Evolutionary conservation across 2,797 vertebrate species (phyloP).

Genomic region (Diplodus sargus): DNA sequence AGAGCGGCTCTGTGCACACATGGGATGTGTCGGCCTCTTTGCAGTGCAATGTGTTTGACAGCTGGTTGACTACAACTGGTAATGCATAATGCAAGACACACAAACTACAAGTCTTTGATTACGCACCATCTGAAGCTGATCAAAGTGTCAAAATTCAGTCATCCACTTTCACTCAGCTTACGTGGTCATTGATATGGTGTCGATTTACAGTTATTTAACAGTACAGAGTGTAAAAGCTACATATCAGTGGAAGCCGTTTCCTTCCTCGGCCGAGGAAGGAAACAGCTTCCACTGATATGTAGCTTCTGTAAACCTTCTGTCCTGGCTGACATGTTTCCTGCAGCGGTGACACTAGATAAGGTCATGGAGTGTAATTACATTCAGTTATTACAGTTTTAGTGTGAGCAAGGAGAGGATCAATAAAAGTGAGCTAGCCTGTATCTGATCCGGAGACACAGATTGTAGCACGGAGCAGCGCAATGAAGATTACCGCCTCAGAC

Average conservation of each 20-base stretch:
- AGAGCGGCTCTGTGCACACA: constrained; percentile 16
- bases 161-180: constrained; percentile 3
- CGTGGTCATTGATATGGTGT: constrained; percentile 5
- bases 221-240: background rate
- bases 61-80: constrained; percentile 36
- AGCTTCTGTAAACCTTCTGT: background rate
- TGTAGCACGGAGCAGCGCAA: constrained; percentile 11
- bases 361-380: constrained; percentile 48
- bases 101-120: constrained; percentile 45
- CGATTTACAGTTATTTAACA: background rate
- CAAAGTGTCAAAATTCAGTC: constrained; percentile 33
- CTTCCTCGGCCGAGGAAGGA: no score
- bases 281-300: background rate
- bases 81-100: constrained; percentile 43
- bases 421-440: constrained; percentile 39
- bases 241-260: no score
- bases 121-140: constrained; percentile 19
- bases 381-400: constrained; percentile 59
- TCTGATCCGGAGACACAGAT: constrained; percentile 47
- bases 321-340: constrained; percentile 10
- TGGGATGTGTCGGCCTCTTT: constrained; percentile 27
- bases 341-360: constrained; percentile 39
- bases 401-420: constrained; percentile 44
- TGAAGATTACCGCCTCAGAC: constrained; percentile 23
- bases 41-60: constrained; percentile 40